phyloP scores from a whole-genome alignment of 2,888 invertebrate genomes.

The Lochmaea capreae region DNA sequence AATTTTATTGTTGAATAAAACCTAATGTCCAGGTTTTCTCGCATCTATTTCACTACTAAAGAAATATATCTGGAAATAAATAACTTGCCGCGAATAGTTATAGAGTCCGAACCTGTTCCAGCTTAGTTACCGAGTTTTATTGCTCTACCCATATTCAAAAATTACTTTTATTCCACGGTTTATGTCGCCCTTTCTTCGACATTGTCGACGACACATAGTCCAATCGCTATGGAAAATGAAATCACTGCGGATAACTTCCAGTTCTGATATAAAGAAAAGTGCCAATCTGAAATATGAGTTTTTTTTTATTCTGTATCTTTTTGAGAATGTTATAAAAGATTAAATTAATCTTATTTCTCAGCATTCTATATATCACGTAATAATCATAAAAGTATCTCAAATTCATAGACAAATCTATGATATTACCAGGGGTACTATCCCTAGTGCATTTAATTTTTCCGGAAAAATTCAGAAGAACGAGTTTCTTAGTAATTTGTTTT shows the following conservation, averaged over 20 bases:
- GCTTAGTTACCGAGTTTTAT: slow-evolving; percentile 55
- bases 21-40: too few species aligned
- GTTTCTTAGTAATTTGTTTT: too few species aligned
- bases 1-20: too few species aligned
- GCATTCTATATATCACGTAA: background rate
- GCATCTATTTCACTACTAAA: too few species aligned
- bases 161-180: slow-evolving; percentile 52
- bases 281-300: slow-evolving; percentile 30
- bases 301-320: slow-evolving; percentile 14
- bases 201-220: slow-evolving; percentile 45
- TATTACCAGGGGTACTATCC: too few species aligned
- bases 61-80: too few species aligned
- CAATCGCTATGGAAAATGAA: slow-evolving; percentile 51
- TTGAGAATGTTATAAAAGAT: slow-evolving; percentile 16
- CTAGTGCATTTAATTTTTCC: too few species aligned
- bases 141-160: slow-evolving; percentile 55
- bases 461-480: too few species aligned
- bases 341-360: slow-evolving; percentile 5
- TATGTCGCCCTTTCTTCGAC: slow-evolving; percentile 45
- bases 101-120: slow-evolving; percentile 8
- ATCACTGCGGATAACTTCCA: slow-evolving; percentile 46
- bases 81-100: background rate
- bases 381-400: background rate
- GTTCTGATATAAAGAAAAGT: slow-evolving; percentile 31
- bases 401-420: background rate